phyloP scores from a whole-genome alignment of 2,113 vertebrate genomes.

The Misgurnus mizolepis region DNA sequence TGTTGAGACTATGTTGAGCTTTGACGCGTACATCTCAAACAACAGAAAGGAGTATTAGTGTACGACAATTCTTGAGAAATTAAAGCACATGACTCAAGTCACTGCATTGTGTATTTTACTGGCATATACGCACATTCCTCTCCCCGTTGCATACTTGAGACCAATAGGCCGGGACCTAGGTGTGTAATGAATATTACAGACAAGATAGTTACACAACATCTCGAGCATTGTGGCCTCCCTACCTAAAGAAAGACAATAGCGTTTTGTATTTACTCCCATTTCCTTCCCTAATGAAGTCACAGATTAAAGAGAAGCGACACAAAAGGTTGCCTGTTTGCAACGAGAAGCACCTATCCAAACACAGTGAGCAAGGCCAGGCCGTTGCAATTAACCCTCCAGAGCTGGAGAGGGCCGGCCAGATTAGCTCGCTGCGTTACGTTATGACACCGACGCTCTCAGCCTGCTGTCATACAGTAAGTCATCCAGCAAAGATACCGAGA shows the following conservation, averaged over 20 bases:
- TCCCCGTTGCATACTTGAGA: conserved; percentile 39
- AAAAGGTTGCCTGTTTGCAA: conserved; percentile 77
- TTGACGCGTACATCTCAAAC: conserved; percentile 31
- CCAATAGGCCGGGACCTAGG: conserved; percentile 47
- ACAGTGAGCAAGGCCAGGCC: conserved; percentile 73
- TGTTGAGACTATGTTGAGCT: conserved; percentile 42
- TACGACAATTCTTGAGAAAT: conserved; percentile 38
- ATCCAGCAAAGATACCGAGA: neutral
- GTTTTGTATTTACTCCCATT: conserved; percentile 81
- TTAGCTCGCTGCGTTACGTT: conserved; percentile 48
- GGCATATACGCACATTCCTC: conserved; percentile 16
- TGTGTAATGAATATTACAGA: conserved; percentile 60
- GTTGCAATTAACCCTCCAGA: conserved; percentile 70
- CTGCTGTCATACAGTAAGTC: conserved; percentile 53
- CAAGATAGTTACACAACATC: conserved; percentile 71
- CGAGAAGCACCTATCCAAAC: conserved; percentile 81
- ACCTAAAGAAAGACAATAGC: conserved; percentile 74
- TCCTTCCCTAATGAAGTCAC: conserved; percentile 83
- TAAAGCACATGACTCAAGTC: conserved; percentile 18
- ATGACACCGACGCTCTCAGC: conserved; percentile 52
- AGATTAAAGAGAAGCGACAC: conserved; percentile 75
- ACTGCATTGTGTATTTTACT: conserved; percentile 36
- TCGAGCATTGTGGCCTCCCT: conserved; percentile 49
- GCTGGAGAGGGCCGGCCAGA: conserved; percentile 49
- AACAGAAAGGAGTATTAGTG: conserved; percentile 33